Conservation (phyloP, 2,888 invertebrate species). For the Ashinkailepas kermadecensis region DNA sequence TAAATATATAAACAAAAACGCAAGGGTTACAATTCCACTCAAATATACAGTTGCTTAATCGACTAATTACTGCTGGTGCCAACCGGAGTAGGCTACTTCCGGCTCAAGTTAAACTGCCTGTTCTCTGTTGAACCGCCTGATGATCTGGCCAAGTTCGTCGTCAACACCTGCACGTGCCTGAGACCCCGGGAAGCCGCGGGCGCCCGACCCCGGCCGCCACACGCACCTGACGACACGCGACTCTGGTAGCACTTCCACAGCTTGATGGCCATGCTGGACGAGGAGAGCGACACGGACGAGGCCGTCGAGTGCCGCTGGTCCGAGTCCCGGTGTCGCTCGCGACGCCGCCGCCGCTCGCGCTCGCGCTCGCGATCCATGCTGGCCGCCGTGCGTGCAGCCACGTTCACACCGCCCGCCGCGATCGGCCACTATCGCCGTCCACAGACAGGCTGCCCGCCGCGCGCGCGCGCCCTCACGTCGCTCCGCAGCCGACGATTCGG, state of each 20-base stretch:
- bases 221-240: constrained; percentile 9
- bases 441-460: not conserved
- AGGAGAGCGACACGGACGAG: not conserved
- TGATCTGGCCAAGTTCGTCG: too few relatives aligned
- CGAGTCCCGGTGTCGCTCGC: not conserved
- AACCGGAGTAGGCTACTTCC: too few relatives aligned
- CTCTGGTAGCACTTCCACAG: constrained; percentile 23
- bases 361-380: not conserved
- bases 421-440: not conserved
- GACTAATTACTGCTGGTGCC: too few relatives aligned
- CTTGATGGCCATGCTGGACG: constrained; percentile 13
- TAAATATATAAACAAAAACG: too few relatives aligned
- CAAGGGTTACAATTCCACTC: too few relatives aligned
- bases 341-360: not conserved
- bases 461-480: too few relatives aligned
- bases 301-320: not conserved
- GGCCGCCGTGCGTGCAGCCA: not conserved
- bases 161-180: too few relatives aligned
- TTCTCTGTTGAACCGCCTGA: too few relatives aligned
- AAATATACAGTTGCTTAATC: too few relatives aligned
- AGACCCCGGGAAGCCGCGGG: too few relatives aligned
- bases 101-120: too few relatives aligned
- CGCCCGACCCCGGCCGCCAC: not conserved
- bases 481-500: too few relatives aligned
- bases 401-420: not conserved